These are phyloP conservation scores for Nothoprocta perdicaria DNA, from an alignment of 2,113 vertebrate genomes.

Conservation along the genomic window DNA sequence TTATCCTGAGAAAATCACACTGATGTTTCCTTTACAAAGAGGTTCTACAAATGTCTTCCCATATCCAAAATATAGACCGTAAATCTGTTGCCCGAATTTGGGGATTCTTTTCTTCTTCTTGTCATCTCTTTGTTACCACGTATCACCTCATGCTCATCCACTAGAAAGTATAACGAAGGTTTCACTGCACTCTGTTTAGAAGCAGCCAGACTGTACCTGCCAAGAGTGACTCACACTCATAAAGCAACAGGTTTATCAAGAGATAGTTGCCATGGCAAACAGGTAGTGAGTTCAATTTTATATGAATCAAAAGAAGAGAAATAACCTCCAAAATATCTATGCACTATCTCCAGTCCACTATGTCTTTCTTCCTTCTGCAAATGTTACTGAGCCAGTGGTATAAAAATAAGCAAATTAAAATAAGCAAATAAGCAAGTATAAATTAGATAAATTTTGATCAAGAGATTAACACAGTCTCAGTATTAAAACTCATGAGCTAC, in stretches of 20 bases:
- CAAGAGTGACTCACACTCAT: constrained; percentile 55
- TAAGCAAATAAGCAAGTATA: not conserved
- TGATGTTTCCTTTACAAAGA: not conserved
- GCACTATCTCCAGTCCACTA: not conserved
- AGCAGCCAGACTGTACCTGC: constrained; percentile 24
- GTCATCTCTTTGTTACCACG: constrained; percentile 31
- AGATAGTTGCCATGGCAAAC: constrained; percentile 65
- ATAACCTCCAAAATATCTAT: not conserved
- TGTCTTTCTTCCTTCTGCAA: not conserved
- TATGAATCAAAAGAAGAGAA: constrained; percentile 7
- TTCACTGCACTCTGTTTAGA: constrained; percentile 5
- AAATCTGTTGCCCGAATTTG: constrained; percentile 57
- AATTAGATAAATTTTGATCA: not conserved
- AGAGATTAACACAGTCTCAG: not conserved
- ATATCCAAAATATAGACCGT: constrained; percentile 34
- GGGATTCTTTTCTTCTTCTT: constrained; percentile 67
- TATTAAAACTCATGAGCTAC: not conserved
- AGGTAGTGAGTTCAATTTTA: constrained; percentile 38
- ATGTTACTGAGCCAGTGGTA: not conserved
- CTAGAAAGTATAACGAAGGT: constrained; percentile 21
- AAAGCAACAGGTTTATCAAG: constrained; percentile 53
- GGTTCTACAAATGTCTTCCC: not conserved
- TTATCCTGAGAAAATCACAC: not conserved
- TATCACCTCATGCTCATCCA: constrained; percentile 29
- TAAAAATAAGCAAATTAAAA: not conserved